Evolutionary conservation across 2,797 vertebrate genomes (phyloP), one percentile per base, ranked within the genome.

Genomic region (Steatocranus sp.): DNA sequence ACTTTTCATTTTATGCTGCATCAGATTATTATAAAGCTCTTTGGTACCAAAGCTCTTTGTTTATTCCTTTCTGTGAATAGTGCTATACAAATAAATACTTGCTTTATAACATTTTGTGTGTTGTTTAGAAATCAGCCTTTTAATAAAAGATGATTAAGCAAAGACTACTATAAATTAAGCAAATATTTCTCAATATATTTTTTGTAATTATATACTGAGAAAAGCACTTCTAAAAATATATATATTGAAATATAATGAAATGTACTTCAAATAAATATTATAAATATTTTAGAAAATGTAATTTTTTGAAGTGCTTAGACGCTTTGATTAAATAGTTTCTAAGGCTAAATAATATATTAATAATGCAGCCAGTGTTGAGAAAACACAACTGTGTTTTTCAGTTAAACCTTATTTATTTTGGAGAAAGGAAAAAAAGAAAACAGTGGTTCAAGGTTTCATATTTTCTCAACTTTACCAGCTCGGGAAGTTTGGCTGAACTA

Each of bases 351-450:
- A 46, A 70, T 46, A 18, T 12, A 1, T 46, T 30, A 46, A 46
- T 0, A 46, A 18, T 46, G 9, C 15, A 70, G 4, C 23, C 38
- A 48, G 23, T 70, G 66, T 18, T 46, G 38, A 70, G 38, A 58
- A 70, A 70, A 70, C 23, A 46, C 0, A 17, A 18, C 11, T 18
- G 23, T 17, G 1, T 70, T 27, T 46, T 46, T 43, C 0, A 1
- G 10, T 30, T 70, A 30, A 70, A 46, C 14, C 4, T 70, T 70
- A 17, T 46, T 46, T 70, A 27, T 70, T 27, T 70, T 46, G 8
- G 38, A 23, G 32, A 25, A 27, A 17, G 8, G 0, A 17, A 68
- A 27, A 10, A 46, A 43, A 41, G 2, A 7, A 61, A 58, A 20
- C 7, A 12, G 4, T 0, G 1, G 23, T 43, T 43, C n/a, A 5